Evolutionary conservation across 2,113 vertebrate genomes (phyloP), one percentile per base, ranked within the genome.

Genomic region (Cavia aperea): DNA sequence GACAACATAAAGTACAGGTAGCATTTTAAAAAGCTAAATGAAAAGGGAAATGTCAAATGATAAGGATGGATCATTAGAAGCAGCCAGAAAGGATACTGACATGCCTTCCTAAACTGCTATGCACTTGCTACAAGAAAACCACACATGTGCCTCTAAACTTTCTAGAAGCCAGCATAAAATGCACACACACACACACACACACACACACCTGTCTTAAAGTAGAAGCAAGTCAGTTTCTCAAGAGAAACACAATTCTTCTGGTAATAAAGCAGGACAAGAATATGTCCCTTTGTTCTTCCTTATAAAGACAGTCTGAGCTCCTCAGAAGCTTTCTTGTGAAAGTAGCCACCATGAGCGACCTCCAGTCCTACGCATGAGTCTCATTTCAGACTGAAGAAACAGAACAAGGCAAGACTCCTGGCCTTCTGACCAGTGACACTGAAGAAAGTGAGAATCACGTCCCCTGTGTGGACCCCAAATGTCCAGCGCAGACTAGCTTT

Each of bases 1-100:
- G 96, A 86, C 92, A 92, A 92, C 39, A 8, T 66, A 84, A 79
- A 94, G 89, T 86, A 86, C 88, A 91, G 90, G 63, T 89, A 89
- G 82, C 83, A 46, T 75, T 73, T 91, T 49, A 62, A 82, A 94
- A 90, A 86, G 78, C 39, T 36, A 79, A 15, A 6, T 63, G 85
- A 63, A 23, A 81, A 79, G 60, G 43, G 29, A 90, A 87, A 86
- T 72, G 24, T 62, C 51, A 81, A 82, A 83, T 36, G 86, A 81
- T n/a, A 81, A 84, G 33, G 36, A 70, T 16, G 7, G 39, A 58
- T 75, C 19, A 39, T 51, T 88, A 65, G 49, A 91, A 43, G 54
- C 51, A 85, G 39, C 12, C n/a, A 81, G n/a, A 88, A 93, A 63
- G 33, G 58, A 70, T 12, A 70, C 39, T 54, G 81, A 78, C 18